These are phyloP conservation scores for Chionis minor DNA, from an alignment of 2,113 vertebrate species.

Conservation along the genomic window DNA sequence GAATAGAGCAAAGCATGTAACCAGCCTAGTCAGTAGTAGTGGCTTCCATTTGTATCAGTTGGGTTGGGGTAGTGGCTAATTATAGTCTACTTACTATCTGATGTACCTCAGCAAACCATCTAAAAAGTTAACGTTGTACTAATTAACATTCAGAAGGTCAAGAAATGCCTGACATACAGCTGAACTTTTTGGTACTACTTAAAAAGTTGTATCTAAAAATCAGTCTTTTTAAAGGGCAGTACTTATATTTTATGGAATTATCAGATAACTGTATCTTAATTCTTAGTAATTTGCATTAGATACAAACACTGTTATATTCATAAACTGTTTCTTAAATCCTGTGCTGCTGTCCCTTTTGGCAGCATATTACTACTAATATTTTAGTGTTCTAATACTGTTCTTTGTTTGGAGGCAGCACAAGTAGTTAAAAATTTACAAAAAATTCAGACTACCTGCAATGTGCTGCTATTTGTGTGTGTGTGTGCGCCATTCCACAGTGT, in stretches of 20 bases:
- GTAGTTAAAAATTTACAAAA: not conserved
- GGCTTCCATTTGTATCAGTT: fast-evolving
- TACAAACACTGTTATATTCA: not conserved
- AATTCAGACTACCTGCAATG: not conserved
- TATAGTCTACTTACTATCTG: not conserved
- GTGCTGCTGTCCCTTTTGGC: not conserved
- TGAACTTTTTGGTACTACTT: not conserved
- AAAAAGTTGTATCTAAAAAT: not conserved
- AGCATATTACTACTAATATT: not conserved
- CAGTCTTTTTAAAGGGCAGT: not conserved
- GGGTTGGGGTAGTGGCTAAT: not conserved
- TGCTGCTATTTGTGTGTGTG: not conserved
- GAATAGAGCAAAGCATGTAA: not conserved
- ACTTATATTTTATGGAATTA: not conserved
- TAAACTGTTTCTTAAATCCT: not conserved
- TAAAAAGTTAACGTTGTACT: not conserved
- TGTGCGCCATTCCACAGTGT: not conserved
- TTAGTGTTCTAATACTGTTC: not conserved
- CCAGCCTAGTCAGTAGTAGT: not conserved
- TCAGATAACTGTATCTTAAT: not conserved
- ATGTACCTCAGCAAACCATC: not conserved
- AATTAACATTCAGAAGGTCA: not conserved
- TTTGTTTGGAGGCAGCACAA: not conserved
- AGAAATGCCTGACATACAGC: not conserved
- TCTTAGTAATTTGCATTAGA: not conserved